These are phyloP conservation scores for Papilio demoleus DNA, from an alignment of 2,888 invertebrate species.

Conservation along the genomic window DNA sequence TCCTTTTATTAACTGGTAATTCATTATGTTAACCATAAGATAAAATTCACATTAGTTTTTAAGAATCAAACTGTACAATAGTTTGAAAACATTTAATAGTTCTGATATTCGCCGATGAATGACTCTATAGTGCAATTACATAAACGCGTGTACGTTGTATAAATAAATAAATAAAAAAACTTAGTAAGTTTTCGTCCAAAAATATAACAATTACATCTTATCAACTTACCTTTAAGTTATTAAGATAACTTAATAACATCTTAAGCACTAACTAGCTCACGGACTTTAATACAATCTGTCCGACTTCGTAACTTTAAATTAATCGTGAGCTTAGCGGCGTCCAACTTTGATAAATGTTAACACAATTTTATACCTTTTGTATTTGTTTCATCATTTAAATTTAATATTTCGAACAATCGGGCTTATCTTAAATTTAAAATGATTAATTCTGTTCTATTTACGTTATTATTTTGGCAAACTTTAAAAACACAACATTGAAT, in stretches of 20 bases:
- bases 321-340: slow-evolving; percentile 25
- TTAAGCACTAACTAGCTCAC: slow-evolving; percentile 22
- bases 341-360: slow-evolving; percentile 34
- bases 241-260: slow-evolving; percentile 16
- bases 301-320: slow-evolving; percentile 35
- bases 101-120: too few species aligned
- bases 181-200: not conserved
- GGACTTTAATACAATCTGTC: slow-evolving; percentile 35
- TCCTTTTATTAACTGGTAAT: too few species aligned
- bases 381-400: slow-evolving; percentile 12
- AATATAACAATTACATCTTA: not conserved
- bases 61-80: too few species aligned
- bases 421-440: not conserved
- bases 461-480: not conserved
- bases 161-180: not conserved
- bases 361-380: slow-evolving; percentile 24
- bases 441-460: not conserved
- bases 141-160: not conserved
- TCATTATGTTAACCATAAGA: too few species aligned
- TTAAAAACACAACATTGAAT: not conserved
- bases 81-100: too few species aligned
- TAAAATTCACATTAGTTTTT: too few species aligned
- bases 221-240: slow-evolving; percentile 5
- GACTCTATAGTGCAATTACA: too few species aligned
- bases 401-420: not conserved